Conservation (phyloP, 2,113 vertebrate species). For the Pygoscelis antarcticus region DNA sequence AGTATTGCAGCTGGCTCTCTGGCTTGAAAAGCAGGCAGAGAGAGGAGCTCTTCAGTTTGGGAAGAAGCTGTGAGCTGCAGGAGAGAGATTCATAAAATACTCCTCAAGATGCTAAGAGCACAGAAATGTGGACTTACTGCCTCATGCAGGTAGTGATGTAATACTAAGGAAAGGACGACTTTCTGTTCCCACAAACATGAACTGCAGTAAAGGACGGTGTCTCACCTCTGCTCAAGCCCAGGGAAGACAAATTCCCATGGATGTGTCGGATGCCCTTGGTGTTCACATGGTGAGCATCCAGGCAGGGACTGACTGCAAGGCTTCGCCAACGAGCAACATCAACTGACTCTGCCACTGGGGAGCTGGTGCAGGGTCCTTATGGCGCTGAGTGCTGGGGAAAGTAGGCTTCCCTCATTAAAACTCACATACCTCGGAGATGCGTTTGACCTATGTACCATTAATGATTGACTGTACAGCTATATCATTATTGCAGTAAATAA, state of each 20-base stretch:
- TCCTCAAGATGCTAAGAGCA: neutral
- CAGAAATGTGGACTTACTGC: neutral
- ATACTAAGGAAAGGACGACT: accelerated
- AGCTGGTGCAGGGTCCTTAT: neutral
- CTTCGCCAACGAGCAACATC: neutral
- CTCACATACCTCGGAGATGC: accelerated
- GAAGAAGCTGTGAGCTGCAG: neutral
- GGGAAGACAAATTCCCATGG: neutral
- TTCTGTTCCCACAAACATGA: neutral
- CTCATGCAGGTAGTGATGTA: neutral
- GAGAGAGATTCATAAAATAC: neutral
- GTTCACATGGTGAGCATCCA: neutral
- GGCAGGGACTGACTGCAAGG: neutral
- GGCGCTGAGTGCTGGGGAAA: accelerated
- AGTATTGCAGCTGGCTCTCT: neutral
- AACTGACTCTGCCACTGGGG: neutral
- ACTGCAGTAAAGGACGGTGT: neutral
- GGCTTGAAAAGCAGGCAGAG: neutral
- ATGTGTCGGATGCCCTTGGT: accelerated
- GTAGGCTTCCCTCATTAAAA: neutral
- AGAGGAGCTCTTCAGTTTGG: neutral
- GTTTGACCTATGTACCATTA: neutral
- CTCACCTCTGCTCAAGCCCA: neutral
- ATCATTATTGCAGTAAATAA: neutral
- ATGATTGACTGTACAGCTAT: neutral